Evolutionary conservation across 2,113 vertebrate species (phyloP), one percentile per base, ranked within the genome.

Genomic region (Cercocebus atys): DNA sequence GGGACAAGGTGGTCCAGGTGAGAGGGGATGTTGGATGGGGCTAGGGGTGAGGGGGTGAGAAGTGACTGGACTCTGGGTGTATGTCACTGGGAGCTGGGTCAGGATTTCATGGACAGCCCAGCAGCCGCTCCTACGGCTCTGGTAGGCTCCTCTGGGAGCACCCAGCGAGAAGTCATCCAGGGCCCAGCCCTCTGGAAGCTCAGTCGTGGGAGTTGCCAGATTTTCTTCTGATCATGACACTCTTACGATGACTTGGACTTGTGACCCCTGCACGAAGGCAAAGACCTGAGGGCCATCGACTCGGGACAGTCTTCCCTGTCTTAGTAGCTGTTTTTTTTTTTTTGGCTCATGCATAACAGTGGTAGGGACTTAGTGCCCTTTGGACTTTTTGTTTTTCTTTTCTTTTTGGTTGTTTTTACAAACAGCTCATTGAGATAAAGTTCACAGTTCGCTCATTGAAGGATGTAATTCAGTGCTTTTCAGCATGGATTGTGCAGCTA

Each of bases 171-270:
- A 16, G 38, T 32, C 6, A 2, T 50, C 61, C 43, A 18, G 43
- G 80, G 1, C 52, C 47, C 0, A 0, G 76, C 25, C 4, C 20
- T 22, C 0, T 1, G 35, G n/a, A 25, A 25, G 12, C 27, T 52
- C 23, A 16, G 61, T 6, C 5, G 8, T 22, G 11, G 55, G 38
- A 11, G 79, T 30, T 27, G 38, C 80, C 47, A 0, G 78, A 7
- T 70, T 25, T 40, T 47, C 8, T 25, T 30, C 55, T 61, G 59
- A n/a, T 23, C 70, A 27, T 68, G 75, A 20, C 0, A 0, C 23
- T 18, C 8, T 66, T 30, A 3, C 2, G 16, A 23, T 35, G 45
- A 22, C 20, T 2, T n/a, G 40, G 27, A 27, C 18, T 30, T 30
- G 38, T 38, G 45, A 22, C 12, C 8, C 23, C 25, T 16, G 5